Base-by-base conservation (phyloP, 2,113 vertebrate genomes). In the Acanthisitta chloris region DNA sequence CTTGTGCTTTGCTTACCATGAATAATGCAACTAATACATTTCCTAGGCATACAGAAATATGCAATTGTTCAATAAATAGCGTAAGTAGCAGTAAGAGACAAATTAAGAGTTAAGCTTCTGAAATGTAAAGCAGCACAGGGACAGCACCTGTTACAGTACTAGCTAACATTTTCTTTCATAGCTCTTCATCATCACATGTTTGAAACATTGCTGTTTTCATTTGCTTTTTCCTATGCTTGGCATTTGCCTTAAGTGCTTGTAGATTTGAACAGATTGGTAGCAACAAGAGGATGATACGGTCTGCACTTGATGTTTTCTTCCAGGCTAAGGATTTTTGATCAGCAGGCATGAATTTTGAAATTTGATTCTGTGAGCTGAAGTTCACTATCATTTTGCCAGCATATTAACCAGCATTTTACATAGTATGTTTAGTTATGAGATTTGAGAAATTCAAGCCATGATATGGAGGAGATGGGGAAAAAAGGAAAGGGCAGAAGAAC, bases 221-320 rank as follows among this genome's bases (percentile, higher is more conserved):
- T 95, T 81, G 92, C 59, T 77, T 93, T 88, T 96, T 70, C 90
- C 88, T 78, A 42, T 57, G 79, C 88, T 88, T 95, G 94, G 95
- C 95, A 96, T 97, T 97, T 97, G 85, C 94, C 87, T 94, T 73
- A 49, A 91, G 81, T 90, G 64, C 93, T 94, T 87, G 79, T 88
- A 93, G 90, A 86, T 94, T 89, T 86, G 88, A 96, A 94, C 94
- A 97, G 95, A 92, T 92, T 97, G 94, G 82, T 78, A 94, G 55
- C 33, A 95, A 83, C 72, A 74, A 96, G 88, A 96, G 65, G 79
- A 94, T 78, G 74, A 90, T 86, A 29, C 1, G 66, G 85, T 93
- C 87, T 94, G 46, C 62, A 46, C 74, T 94, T 66, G 34, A 62
- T 90, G 85, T 93, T 96, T 94, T 94, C 81, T 93, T 88, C 67